Conservation (phyloP, 2,113 vertebrate species). For the Rhadina sibilatrix region DNA sequence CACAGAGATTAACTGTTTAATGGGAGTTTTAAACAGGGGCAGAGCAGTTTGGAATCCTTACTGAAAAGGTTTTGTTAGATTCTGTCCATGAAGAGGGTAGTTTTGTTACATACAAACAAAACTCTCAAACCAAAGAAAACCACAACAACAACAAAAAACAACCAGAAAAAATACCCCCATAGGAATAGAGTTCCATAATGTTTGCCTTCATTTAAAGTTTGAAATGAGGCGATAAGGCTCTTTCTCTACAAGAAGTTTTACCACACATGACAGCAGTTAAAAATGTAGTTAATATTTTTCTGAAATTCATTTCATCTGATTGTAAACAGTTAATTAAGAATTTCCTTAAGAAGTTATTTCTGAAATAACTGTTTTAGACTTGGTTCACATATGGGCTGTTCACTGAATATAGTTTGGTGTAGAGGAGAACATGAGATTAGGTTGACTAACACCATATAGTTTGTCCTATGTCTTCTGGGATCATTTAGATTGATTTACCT, state of each 20-base stretch:
- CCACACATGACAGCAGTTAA: neutral
- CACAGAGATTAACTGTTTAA: neutral
- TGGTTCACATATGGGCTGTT: neutral
- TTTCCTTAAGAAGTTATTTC: neutral
- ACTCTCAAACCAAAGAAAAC: neutral
- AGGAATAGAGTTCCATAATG: neutral
- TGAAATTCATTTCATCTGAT: neutral
- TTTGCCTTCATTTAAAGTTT: slow-evolving; percentile 7
- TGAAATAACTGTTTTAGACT: neutral
- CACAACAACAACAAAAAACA: neutral
- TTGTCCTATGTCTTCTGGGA: neutral
- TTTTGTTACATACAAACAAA: neutral
- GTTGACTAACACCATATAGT: neutral
- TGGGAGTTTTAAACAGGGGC: neutral
- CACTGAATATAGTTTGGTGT: neutral
- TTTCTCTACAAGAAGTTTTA: neutral
- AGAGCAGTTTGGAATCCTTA: neutral
- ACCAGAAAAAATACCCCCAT: neutral
- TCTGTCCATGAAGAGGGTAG: neutral
- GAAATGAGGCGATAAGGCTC: slow-evolving; percentile 39
- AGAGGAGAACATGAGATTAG: neutral
- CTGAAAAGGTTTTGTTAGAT: neutral
- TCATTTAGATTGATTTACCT: neutral
- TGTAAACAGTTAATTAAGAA: neutral
- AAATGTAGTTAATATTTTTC: neutral